Percentiles rank a stretch among this genome's conserved stretches.
phyloP scores from a whole-genome alignment of 1,140 invertebrate genomes.

The Bombus consobrinus region DNA sequence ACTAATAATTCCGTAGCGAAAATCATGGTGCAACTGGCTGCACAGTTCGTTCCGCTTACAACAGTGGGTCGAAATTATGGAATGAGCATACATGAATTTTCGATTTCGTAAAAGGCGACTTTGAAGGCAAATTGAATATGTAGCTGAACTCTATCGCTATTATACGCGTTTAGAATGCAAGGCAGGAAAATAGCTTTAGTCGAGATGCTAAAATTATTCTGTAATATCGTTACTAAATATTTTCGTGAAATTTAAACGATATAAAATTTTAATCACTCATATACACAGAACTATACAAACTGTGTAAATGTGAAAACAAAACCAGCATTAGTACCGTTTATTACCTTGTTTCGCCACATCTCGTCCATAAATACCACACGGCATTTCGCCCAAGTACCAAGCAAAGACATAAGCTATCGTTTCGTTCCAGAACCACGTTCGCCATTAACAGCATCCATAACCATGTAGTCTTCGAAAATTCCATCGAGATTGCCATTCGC shows the following conservation, averaged over 20 bases:
- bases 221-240: no score
- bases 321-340: not conserved
- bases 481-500: not conserved
- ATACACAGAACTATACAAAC: not conserved
- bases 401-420: slow-evolving; percentile 10
- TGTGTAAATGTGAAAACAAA: not conserved
- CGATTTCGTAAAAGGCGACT: not conserved
- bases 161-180: no score
- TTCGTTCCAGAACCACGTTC: slow-evolving; percentile 10
- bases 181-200: no score
- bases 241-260: no score
- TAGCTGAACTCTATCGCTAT: not conserved
- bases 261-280: not conserved
- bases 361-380: not conserved
- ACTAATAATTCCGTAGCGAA: slow-evolving; percentile 18
- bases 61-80: slow-evolving; percentile 11
- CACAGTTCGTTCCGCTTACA: slow-evolving; percentile 6
- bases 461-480: slow-evolving; percentile 3
- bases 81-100: slow-evolving; percentile 27
- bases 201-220: no score
- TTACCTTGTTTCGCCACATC: not conserved
- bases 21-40: slow-evolving; percentile 21
- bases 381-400: not conserved
- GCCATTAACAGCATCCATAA: slow-evolving; percentile 18
- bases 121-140: slow-evolving; percentile 8